Conservation (phyloP, 2,888 invertebrate genomes). For the Hypena proboscidalis region DNA sequence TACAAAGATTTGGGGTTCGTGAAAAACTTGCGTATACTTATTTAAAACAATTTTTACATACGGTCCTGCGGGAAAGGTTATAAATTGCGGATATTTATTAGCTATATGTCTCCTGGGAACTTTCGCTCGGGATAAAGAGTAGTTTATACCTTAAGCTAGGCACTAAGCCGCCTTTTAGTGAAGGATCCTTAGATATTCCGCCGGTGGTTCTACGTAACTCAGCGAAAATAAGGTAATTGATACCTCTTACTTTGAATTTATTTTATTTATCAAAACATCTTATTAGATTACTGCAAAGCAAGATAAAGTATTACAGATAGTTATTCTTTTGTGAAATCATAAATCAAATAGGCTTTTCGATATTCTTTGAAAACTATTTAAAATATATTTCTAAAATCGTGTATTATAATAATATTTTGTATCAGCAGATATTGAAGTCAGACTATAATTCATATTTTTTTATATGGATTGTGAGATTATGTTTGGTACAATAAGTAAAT, state of each 20-base stretch:
- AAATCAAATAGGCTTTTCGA: constrained; percentile 21
- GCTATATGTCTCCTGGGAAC: constrained; percentile 33
- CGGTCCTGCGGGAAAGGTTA: constrained; percentile 24
- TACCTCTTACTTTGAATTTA: background rate
- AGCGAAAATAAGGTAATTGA: background rate
- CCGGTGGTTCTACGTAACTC: constrained; percentile 1
- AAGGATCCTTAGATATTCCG: constrained; percentile 18
- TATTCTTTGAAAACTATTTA: constrained; percentile 20
- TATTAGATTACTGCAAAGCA: too few relatives aligned
- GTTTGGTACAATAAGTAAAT: too few relatives aligned
- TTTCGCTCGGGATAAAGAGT: constrained; percentile 31
- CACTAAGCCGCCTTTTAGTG: constrained; percentile 30
- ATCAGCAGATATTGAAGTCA: too few relatives aligned
- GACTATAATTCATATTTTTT: too few relatives aligned
- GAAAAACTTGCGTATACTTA: constrained; percentile 24
- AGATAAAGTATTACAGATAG: constrained; percentile 14
- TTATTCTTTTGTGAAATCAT: constrained; percentile 20
- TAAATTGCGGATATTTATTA: constrained; percentile 43
- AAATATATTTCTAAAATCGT: constrained; percentile 32
- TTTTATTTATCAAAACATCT: background rate
- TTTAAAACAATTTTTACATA: constrained; percentile 28
- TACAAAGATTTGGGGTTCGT: constrained; percentile 18
- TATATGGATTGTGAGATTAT: too few relatives aligned
- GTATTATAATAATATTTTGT: too few relatives aligned
- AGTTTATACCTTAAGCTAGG: constrained; percentile 38